These are phyloP conservation scores for Myotis davidii DNA, from an alignment of 2,113 vertebrate genomes.

Conservation along the genomic window DNA sequence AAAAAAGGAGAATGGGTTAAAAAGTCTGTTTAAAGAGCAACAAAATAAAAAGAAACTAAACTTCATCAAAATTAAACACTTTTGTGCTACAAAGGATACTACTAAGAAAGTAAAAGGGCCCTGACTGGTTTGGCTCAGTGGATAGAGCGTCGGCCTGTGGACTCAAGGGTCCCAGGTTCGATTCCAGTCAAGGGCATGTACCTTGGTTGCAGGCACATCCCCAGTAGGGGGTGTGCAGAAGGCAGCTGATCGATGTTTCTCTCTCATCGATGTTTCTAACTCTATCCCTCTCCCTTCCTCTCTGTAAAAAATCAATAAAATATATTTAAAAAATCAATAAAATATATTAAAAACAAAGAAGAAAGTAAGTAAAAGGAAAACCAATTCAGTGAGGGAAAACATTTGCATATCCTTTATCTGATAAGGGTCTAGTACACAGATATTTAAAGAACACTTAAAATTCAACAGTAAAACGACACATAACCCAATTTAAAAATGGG, in stretches of 20 bases:
- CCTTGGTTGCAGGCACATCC: too few relatives aligned
- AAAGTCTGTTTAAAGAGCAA: conserved; percentile 7
- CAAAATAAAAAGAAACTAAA: background rate
- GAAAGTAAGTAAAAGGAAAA: background rate
- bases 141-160: too few relatives aligned
- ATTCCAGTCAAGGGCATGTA: too few relatives aligned
- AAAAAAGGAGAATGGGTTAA: background rate
- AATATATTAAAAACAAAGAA: too few relatives aligned
- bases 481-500: background rate
- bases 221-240: too few relatives aligned
- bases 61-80: background rate
- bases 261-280: too few relatives aligned
- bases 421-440: background rate
- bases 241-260: too few relatives aligned
- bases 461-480: background rate
- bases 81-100: background rate
- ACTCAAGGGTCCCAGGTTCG: too few relatives aligned
- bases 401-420: background rate
- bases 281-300: too few relatives aligned
- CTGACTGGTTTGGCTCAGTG: too few relatives aligned
- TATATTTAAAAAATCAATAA: too few relatives aligned
- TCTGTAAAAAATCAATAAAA: too few relatives aligned
- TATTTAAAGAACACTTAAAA: background rate
- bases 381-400: background rate
- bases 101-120: background rate